Percentiles rank a stretch among this genome's conserved stretches.
These are phyloP conservation scores for Yponomeuta sedellus DNA, from an alignment of 2,888 invertebrate genomes.

Conservation along the genomic window DNA sequence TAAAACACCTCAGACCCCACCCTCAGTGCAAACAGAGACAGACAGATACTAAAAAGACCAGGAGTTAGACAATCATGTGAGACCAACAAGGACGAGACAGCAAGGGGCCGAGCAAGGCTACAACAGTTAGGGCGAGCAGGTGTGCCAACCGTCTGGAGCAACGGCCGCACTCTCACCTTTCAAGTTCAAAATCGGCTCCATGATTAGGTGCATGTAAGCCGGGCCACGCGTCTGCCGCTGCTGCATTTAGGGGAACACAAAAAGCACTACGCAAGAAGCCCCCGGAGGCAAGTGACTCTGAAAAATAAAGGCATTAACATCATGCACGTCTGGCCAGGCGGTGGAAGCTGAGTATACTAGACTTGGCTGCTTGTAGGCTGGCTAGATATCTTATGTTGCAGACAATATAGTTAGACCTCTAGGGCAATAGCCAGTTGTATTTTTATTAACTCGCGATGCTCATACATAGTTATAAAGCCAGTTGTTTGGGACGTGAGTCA, in stretches of 20 bases:
- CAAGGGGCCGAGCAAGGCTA: neutral
- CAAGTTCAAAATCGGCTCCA: conserved; percentile 57
- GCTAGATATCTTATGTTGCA: too few relatives aligned
- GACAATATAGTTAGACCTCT: too few relatives aligned
- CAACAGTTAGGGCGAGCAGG: neutral
- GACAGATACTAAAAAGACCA: conserved; percentile 26
- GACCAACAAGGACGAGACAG: neutral
- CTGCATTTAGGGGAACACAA: conserved; percentile 64
- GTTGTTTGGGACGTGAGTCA: too few relatives aligned
- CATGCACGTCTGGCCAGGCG: conserved; percentile 38
- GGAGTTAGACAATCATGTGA: conserved; percentile 9
- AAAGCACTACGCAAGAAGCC: conserved; percentile 65
- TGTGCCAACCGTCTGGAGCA: neutral
- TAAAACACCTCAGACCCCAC: neutral
- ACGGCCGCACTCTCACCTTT: conserved; percentile 57
- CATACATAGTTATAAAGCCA: too few relatives aligned
- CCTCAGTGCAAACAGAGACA: neutral
- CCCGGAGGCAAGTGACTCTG: conserved; percentile 51
- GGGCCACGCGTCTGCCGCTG: conserved; percentile 39
- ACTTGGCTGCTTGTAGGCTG: neutral
- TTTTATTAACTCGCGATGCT: too few relatives aligned
- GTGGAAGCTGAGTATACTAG: neutral
- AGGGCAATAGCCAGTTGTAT: too few relatives aligned
- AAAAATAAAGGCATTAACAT: conserved; percentile 67
- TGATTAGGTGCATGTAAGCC: conserved; percentile 21